Base-by-base conservation (phyloP, 2,888 invertebrate genomes). In the Arge pagana region DNA sequence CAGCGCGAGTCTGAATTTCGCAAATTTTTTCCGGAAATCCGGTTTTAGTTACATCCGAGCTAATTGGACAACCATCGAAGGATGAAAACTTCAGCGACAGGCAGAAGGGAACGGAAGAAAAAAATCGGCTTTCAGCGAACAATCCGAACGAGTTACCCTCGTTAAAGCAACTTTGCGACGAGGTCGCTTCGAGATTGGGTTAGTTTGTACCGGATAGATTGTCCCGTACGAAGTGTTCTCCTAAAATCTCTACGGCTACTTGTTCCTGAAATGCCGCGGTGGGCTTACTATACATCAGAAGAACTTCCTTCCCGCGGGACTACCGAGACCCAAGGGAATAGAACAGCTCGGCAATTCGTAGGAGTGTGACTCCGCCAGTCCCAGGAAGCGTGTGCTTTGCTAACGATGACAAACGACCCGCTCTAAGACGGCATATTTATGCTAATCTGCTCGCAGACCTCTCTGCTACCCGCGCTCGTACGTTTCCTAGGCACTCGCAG, bases 331-430 rank as follows among this genome's bases (percentile, higher is more conserved):
- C 61, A 52, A 56, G 65, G 65, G 71, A 69, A 68, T 70, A 67
- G 72, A 64, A 58, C 68, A 67, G 62, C 65, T 64, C 67, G 65
- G 60, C 67, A 66, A 66, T 68, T 68, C 68, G 63, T 63, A 67
- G 67, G 66, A 66, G 70, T 69, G 72, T 67, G 68, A 71, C 71
- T 71, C 60, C 65, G 62, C 66, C 70, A 70, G 69, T 67, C 72
- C 72, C 74, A 74, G 75, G 75, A 76, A 76, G 74, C 74, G 75
- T 73, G 75, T 76, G 74, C 74, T 76, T 76, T 76, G 69, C 74
- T 75, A 75, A 75, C 75, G 74, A 74, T 75, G 75, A 75, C 71
- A 76, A 76, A 74, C 71, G 72, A 68, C 65, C 67, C 69, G 68
- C 64, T 70, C 71, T 70, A 72, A 74, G 75, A 74, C 72, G 75